Conservation (phyloP, 2,113 vertebrate species). For the Percina caprodes region DNA sequence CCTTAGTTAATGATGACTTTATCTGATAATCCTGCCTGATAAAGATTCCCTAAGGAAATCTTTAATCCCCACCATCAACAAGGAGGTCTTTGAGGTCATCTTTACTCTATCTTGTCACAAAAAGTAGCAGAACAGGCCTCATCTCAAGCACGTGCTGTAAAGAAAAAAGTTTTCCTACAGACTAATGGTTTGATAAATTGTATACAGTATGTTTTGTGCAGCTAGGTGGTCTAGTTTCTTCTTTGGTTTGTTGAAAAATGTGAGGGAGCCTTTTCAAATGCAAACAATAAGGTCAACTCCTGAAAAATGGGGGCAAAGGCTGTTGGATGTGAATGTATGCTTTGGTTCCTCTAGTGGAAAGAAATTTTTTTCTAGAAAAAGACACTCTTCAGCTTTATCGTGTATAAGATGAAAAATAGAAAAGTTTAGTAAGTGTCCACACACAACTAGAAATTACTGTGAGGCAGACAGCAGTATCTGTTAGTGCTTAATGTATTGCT, state of each 20-base stretch:
- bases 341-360: not conserved
- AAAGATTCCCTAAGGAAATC: constrained; percentile 62
- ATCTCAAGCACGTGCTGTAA: not conserved
- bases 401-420: not conserved
- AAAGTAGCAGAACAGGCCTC: constrained; percentile 17
- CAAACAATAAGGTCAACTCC: constrained; percentile 6
- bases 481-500: constrained; percentile 31
- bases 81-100: constrained; percentile 39
- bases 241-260: constrained; percentile 28
- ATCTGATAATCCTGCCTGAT: constrained; percentile 81
- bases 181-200: constrained; percentile 28
- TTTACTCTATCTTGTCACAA: constrained; percentile 44
- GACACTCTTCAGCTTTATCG: not conserved
- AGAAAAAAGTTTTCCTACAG: not conserved
- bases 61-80: constrained; percentile 68
- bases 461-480: constrained; percentile 9
- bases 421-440: not conserved
- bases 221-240: constrained; percentile 24
- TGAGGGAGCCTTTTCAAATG: constrained; percentile 1
- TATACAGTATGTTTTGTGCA: not conserved
- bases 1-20: constrained; percentile 79
- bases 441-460: not conserved
- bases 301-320: not conserved
- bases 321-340: not conserved
- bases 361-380: not conserved